Evolutionary conservation across 2,113 vertebrate genomes (phyloP), one percentile per base, ranked within the genome.

Genomic region (Notiomystis cincta): DNA sequence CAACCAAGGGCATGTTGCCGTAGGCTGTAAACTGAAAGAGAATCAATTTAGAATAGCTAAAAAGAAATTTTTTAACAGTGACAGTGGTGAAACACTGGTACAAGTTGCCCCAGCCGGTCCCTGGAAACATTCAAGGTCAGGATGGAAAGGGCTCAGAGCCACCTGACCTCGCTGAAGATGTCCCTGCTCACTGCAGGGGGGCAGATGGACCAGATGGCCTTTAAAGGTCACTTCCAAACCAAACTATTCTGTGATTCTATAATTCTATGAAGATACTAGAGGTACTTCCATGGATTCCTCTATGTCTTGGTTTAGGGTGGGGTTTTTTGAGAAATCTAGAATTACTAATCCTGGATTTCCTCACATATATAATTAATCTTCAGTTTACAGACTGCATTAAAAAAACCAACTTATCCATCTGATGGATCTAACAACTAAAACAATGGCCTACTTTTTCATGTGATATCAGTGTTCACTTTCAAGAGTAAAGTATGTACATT

Each of bases 391-490:
- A 35, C 4, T 40, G 15, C 23, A 72, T 40, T 28, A 10, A 40
- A 37, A 78, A 80, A 79, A 40, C 9, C 6, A 58, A 28, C 30
- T 30, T 73, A 27, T 15, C 7, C 24, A 53, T 69, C 51, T 75
- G 64, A 66, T 19, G 82, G 24, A 65, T 56, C 56, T 60, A 93
- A 54, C 16, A 71, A 21, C 51, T 47, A 40, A 67, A 93, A 33
- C 0, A 1, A 65, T 47, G 25, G 14, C 30, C 54, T 72, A 24
- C 18, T 86, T 95, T 62, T 54, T 81, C 47, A 71, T 33, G 22
- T 66, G n/a, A n/a, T 87, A 38, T 25, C 58, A 88, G 28, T 56
- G 62, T 92, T 91, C 89, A 80, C 44, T 95, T 96, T 89, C 48
- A 87, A 89, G 81, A 76, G 28, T 86, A 86, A 76, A 87, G 73